Conservation (phyloP, 2,888 invertebrate genomes). For the Ariolimax columbianus region DNA sequence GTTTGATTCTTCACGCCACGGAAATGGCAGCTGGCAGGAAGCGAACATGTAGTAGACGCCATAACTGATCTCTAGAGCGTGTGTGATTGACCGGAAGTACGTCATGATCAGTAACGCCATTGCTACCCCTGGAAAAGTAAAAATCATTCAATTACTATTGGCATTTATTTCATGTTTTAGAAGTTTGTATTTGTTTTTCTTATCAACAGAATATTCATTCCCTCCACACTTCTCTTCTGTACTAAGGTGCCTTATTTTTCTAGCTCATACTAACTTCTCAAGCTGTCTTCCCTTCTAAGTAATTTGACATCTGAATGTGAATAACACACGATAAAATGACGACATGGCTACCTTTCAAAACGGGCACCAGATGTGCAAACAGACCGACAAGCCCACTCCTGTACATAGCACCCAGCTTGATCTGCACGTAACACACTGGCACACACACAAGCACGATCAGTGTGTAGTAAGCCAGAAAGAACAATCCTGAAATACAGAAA, state of each 20-base stretch:
- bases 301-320: too few species aligned
- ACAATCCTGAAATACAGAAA: constrained; percentile 66
- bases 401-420: constrained; percentile 72
- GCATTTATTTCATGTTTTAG: too few species aligned
- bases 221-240: too few species aligned
- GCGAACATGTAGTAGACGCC: constrained; percentile 71
- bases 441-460: constrained; percentile 71
- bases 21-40: constrained; percentile 61
- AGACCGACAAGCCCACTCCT: constrained; percentile 69
- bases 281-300: too few species aligned
- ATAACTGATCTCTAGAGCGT: constrained; percentile 70
- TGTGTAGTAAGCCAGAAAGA: constrained; percentile 72
- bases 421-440: constrained; percentile 73
- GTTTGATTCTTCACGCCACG: constrained; percentile 55
- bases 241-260: too few species aligned
- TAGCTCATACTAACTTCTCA: too few species aligned
- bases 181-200: too few species aligned
- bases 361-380: constrained; percentile 70
- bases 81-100: constrained; percentile 69
- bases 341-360: constrained; percentile 75
- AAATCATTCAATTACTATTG: too few species aligned
- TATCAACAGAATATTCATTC: too few species aligned
- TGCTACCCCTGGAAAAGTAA: constrained; percentile 66
- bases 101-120: constrained; percentile 69
- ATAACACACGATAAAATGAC: too few species aligned